Base-by-base conservation (phyloP, 2,888 invertebrate species). In the Gastrophysa polygoni region DNA sequence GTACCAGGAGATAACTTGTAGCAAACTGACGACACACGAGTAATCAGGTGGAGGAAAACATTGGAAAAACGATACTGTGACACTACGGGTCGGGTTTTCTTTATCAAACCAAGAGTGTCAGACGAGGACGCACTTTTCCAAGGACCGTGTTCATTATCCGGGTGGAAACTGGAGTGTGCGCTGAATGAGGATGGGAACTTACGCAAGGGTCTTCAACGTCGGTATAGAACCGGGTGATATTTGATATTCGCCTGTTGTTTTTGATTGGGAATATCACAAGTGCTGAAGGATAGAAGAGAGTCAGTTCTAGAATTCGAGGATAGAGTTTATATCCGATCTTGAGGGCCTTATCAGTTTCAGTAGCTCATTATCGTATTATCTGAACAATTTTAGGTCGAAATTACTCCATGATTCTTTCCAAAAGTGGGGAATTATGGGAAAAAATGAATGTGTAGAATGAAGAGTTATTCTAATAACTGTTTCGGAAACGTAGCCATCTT, bases 1-100 rank as follows among this genome's bases (percentile, higher is more conserved):
- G 69, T 64, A 69, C 71, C 63, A 61, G 68, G 59, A 66, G 74
- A 76, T 75, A 63, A 67, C 74, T 71, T 66, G 60, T 66, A 54
- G 43, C 61, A 28, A 63, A 68, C 68, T 64, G 68, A 72, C 70
- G 70, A 71, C 69, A 60, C 44, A 57, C 57, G 62, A 62, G 55
- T 59, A 66, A 66, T 66, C 69, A 69, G 66, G 66, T 69, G 67
- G 61, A 59, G 43, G 28, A 7, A 14, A 34, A 38, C 8, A 10
- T 8, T 17, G 14, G 21, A 8, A 10, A 38, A 24, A 21, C 32
- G 5, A 7, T 43, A 38, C 24, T 24, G 11, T 24, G 24, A 14
- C 38, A 3, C 38, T 38, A 8, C 24, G 24, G 16, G 3, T 43
- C 24, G 5, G 21, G 10, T 28, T 38, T 38, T 38, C 54, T 20